Base-by-base conservation (phyloP, 2,888 invertebrate genomes). In the Oeneis ivallda region DNA sequence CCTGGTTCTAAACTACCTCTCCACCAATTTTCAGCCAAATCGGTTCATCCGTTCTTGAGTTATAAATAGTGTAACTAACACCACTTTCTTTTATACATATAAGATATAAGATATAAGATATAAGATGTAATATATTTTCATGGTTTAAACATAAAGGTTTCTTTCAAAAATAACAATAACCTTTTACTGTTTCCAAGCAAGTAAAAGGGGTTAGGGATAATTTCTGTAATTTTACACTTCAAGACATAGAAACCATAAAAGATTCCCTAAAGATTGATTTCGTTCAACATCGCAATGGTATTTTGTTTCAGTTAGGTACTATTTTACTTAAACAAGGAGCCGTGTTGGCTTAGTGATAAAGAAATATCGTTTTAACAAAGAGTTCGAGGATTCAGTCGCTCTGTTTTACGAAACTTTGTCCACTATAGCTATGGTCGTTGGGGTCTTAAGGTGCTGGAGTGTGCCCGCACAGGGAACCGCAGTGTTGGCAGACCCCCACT, bases 201-300 rank as follows among this genome's bases (percentile, higher is more conserved):
- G 49, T 50, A 5, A 10, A 19, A 19, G 7, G 56, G 45, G 32
- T 32, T 15, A 10, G 45, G 37, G 15, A 45, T 19, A 26, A 9
- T 26, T 26, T 26, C 34, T 49, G 60, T 60, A 60, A 60, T 60
- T 60, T 60, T 50, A 60, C 60, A 60, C 60, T 60, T 49, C 60
- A 49, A 15, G 37, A 37, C 60, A 60, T 34, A 49, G 60, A 60
- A 60, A 49, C 60, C 60, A 34, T 60, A 60, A 47, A 37, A 37
- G 49, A 17, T 13, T 60, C 58, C 34, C 32, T 10, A 47, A 47
- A 32, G 26, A 58, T 58, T 45, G 58, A 58, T 58, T 58, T 45
- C 58, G 19, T 39, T 56, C 2, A 41, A 56, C 39, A 56, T 37
- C 56, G 39, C 56, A 13, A 41, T 11, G 19, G 56, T 39, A 19